These are phyloP conservation scores for Rambutsinella grinnellia DNA, from an alignment of 2,888 invertebrate genomes.

Conservation along the genomic window DNA sequence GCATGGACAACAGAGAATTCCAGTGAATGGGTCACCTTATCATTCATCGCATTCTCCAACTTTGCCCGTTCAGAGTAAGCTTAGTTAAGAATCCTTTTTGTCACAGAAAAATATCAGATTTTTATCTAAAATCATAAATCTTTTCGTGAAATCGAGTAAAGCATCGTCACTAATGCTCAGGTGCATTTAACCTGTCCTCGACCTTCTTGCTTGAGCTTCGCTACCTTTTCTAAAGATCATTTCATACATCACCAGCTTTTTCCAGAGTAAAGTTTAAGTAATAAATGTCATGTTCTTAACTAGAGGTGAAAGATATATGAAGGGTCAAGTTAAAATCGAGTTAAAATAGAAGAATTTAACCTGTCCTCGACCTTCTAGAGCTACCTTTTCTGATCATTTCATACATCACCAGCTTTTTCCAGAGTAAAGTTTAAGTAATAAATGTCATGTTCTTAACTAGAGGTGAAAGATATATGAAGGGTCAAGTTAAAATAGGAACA, in stretches of 20 bases:
- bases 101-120: not conserved
- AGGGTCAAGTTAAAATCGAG: not conserved
- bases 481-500: not conserved
- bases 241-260: too few species aligned
- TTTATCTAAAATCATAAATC: slow-evolving; percentile 39
- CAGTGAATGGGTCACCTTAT: slow-evolving; percentile 38
- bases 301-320: slow-evolving; percentile 20
- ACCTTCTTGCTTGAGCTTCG: too few species aligned
- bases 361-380: too few species aligned
- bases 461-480: slow-evolving; percentile 23
- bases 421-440: slow-evolving; percentile 35
- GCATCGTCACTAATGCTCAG: slow-evolving; percentile 9
- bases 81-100: not conserved
- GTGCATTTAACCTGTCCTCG: slow-evolving; percentile 43
- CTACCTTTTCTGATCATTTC: too few species aligned
- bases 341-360: too few species aligned
- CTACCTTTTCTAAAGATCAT: too few species aligned
- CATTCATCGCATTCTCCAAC: slow-evolving; percentile 47
- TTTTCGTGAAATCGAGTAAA: slow-evolving; percentile 24
- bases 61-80: slow-evolving; percentile 41
- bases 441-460: slow-evolving; percentile 30
- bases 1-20: slow-evolving; percentile 27
- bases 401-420: too few species aligned
- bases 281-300: slow-evolving; percentile 40
- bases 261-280: slow-evolving; percentile 22